Percentiles rank a stretch among this genome's conserved stretches.
Evolutionary conservation across 2,113 vertebrate genomes (phyloP).

Genomic region (Boulengeromyrus knoepffleri): DNA sequence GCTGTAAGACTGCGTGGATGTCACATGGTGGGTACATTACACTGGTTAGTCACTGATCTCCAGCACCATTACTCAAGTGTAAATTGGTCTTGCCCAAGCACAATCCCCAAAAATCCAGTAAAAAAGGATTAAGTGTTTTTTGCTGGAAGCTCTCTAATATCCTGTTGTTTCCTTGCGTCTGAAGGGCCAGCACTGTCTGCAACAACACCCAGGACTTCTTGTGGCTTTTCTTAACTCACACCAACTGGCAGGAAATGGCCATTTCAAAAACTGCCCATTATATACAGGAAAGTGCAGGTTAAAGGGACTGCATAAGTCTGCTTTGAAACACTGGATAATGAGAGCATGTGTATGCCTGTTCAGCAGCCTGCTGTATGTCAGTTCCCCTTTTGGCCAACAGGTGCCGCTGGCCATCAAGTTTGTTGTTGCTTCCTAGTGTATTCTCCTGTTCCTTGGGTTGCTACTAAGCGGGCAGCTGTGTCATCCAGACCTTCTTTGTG

Average conservation of each 20-base stretch:
- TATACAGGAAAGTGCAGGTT: conserved; percentile 29
- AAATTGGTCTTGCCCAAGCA: conserved; percentile 20
- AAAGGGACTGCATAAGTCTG: conserved; percentile 28
- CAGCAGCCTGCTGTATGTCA: background rate
- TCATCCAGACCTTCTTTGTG: background rate
- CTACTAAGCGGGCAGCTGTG: background rate
- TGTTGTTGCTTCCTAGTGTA: background rate
- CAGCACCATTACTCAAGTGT: background rate
- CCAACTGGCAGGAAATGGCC: conserved; percentile 8
- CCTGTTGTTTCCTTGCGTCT: conserved; percentile 27
- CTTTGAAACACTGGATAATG: conserved; percentile 29
- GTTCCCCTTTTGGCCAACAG: background rate
- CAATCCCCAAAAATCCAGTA: conserved; percentile 27
- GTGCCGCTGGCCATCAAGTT: background rate
- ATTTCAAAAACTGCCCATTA: conserved; percentile 20
- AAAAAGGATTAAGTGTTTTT: conserved; percentile 31
- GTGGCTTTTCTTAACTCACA: conserved; percentile 8
- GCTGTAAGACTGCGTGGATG: conserved; percentile 43
- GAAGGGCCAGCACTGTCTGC: background rate
- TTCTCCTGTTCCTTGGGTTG: background rate
- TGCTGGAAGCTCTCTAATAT: conserved; percentile 37
- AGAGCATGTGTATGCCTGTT: background rate
- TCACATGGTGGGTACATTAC: background rate
- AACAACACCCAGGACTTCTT: background rate
- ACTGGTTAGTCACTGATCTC: background rate